These are phyloP conservation scores for Chiroxiphia lanceolata DNA, from an alignment of 2,797 vertebrate species.

Conservation along the genomic window DNA sequence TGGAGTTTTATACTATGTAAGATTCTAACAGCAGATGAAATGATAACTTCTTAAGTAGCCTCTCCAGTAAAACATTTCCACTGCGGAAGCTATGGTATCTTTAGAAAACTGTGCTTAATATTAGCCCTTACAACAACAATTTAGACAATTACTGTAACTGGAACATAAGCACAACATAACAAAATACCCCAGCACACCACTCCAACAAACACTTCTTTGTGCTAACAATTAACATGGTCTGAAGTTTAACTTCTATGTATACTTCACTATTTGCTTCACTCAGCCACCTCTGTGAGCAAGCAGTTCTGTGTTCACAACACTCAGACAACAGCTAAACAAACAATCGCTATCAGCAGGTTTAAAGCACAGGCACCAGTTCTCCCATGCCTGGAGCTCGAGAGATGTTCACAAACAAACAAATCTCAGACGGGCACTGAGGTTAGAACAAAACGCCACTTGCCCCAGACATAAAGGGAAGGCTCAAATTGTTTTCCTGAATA, in stretches of 20 bases:
- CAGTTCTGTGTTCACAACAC: background rate
- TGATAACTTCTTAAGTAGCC: accelerated
- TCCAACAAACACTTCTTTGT: background rate
- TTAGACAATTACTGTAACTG: background rate
- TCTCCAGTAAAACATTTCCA: background rate
- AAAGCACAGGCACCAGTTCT: background rate
- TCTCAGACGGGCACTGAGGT: background rate
- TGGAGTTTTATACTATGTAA: accelerated
- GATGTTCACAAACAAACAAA: background rate
- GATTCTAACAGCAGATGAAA: background rate
- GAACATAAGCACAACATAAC: background rate
- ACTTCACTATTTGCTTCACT: background rate
- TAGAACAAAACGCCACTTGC: background rate
- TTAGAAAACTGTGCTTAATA: background rate
- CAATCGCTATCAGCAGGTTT: background rate
- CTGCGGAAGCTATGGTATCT: background rate
- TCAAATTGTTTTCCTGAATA: background rate
- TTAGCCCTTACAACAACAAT: background rate
- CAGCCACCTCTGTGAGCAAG: background rate
- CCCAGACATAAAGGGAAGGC: background rate
- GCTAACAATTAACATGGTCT: background rate
- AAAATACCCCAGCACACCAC: background rate
- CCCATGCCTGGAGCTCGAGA: background rate
- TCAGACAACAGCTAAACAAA: background rate
- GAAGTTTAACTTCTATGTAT: background rate